Percentiles rank a stretch among this genome's conserved stretches.
These are phyloP conservation scores for Pyrochroa serraticornis DNA, from an alignment of 2,888 invertebrate species.

Conservation along the genomic window DNA sequence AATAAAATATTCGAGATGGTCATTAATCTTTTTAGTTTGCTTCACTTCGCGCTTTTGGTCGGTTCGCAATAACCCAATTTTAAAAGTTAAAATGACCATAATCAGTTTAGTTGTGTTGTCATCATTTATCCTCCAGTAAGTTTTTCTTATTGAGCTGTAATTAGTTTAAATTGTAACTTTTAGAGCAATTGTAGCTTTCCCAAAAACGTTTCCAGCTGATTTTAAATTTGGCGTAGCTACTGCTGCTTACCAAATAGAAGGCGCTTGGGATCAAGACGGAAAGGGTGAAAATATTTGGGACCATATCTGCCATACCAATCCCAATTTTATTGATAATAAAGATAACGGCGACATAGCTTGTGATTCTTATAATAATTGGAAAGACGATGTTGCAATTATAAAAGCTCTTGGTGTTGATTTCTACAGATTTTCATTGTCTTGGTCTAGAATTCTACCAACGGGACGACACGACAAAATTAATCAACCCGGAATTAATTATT, in stretches of 20 bases:
- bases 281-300: conserved; percentile 30
- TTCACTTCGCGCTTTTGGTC: no score
- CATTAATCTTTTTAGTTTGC: no score
- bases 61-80: no score
- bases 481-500: conserved; percentile 70
- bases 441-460: conserved; percentile 70
- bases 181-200: background rate
- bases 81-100: no score
- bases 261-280: conserved; percentile 30
- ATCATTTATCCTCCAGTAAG: no score
- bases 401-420: conserved; percentile 61
- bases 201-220: conserved; percentile 20
- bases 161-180: no score
- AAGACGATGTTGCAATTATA: conserved; percentile 65
- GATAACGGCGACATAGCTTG: conserved; percentile 55
- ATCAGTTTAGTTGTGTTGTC: no score
- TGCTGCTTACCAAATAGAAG: conserved; percentile 35
- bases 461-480: conserved; percentile 69
- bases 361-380: conserved; percentile 68
- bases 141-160: no score
- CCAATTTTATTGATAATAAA: conserved; percentile 7
- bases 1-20: no score
- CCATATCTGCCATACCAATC: conserved; percentile 15
- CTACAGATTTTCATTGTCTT: conserved; percentile 69
- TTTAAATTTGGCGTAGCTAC: conserved; percentile 35